Evolutionary conservation across 2,113 vertebrate genomes (phyloP).

Genomic region (Chlamydotis undulata): DNA sequence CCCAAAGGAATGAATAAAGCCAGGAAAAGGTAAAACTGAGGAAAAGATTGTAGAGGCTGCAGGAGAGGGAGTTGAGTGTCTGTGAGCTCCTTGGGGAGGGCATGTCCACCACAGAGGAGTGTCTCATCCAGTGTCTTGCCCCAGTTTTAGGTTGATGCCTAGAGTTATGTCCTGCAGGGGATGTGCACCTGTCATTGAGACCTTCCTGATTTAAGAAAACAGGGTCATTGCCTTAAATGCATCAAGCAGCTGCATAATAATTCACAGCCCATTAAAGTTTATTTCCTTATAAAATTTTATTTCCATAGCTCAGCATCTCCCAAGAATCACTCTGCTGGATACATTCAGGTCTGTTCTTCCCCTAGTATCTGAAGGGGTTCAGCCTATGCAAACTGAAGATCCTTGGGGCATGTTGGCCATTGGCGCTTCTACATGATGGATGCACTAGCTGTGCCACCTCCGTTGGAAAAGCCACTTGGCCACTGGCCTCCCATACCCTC

Average conservation of each 20-base stretch:
- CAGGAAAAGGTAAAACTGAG: neutral
- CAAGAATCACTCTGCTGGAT: neutral
- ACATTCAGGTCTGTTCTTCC: neutral
- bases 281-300: neutral
- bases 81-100: neutral
- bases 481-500: accelerated
- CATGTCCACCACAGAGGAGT: neutral
- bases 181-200: neutral
- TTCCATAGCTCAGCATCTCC: neutral
- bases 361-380: neutral
- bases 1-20: neutral
- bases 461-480: neutral
- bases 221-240: neutral
- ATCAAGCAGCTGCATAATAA: neutral
- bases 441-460: neutral
- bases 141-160: neutral
- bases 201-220: neutral
- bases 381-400: neutral
- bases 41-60: neutral
- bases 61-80: neutral
- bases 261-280: neutral
- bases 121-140: neutral
- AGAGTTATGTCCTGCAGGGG: neutral
- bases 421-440: neutral
- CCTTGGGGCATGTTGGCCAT: accelerated